Percentiles rank a stretch among this genome's conserved stretches.
phyloP scores from a whole-genome alignment of 2,888 invertebrate species.

The Notocelia uddmanniana region DNA sequence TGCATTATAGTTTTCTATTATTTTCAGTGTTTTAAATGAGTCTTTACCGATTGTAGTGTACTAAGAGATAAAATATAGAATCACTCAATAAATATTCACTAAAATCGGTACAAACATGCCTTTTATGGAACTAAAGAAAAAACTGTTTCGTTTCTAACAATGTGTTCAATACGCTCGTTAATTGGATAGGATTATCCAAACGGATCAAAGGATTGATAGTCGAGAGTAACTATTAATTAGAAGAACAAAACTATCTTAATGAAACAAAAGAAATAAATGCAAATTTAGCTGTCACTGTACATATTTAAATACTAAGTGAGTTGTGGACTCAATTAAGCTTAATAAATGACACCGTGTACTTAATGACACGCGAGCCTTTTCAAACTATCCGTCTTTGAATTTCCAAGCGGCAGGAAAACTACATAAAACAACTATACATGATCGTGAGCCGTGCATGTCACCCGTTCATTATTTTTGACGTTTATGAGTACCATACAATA shows the following conservation, averaged over 20 bases:
- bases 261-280: not conserved
- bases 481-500: constrained; percentile 58
- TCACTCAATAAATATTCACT: too few species aligned
- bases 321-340: constrained; percentile 3
- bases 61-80: too few species aligned
- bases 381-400: constrained; percentile 21
- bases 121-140: too few species aligned
- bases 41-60: not conserved
- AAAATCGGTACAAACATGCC: too few species aligned
- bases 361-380: constrained; percentile 21
- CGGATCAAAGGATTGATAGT: too few species aligned
- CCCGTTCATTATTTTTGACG: constrained; percentile 49
- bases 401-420: constrained; percentile 28
- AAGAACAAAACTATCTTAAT: not conserved
- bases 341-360: constrained; percentile 22
- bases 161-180: too few species aligned
- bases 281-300: not conserved
- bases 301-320: constrained; percentile 5
- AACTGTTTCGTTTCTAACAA: too few species aligned
- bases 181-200: too few species aligned
- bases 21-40: not conserved
- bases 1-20: not conserved
- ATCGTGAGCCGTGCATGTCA: constrained; percentile 49
- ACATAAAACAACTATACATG: constrained; percentile 46
- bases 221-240: too few species aligned